phyloP scores from a whole-genome alignment of 2,797 vertebrate genomes.

The Acrossocheilus wenchowensis region DNA sequence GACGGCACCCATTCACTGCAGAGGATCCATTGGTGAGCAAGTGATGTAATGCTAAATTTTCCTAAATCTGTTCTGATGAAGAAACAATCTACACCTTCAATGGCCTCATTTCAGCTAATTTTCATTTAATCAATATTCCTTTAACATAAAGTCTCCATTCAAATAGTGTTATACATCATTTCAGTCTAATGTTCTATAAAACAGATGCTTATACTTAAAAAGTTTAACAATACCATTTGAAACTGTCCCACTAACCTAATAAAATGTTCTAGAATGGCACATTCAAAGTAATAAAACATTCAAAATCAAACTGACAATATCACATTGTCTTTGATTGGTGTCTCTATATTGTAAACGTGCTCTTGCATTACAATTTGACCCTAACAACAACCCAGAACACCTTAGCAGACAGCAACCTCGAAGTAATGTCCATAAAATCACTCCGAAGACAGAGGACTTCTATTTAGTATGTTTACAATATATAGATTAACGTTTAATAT shows the following conservation, averaged over 20 bases:
- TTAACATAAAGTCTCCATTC: neutral
- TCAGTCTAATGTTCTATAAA: neutral
- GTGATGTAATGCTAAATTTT: neutral
- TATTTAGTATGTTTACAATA: neutral
- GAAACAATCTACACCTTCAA: neutral
- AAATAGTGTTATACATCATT: neutral
- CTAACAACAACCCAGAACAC: conserved; percentile 9
- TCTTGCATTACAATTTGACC: neutral
- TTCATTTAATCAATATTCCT: neutral
- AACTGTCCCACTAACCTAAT: neutral
- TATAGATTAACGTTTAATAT: neutral
- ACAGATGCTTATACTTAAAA: neutral
- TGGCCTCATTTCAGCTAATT: neutral
- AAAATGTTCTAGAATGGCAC: too few relatives aligned
- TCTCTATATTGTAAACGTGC: neutral
- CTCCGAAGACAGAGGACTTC: neutral
- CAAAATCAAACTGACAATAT: neutral
- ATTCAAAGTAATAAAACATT: neutral
- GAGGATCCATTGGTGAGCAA: neutral
- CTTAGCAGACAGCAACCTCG: neutral
- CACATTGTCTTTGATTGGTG: neutral
- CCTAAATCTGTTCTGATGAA: neutral
- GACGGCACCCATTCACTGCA: neutral
- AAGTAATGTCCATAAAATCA: neutral
- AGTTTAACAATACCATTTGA: neutral